Evolutionary conservation across 2,797 vertebrate species (phyloP), one percentile per base, ranked within the genome.

Genomic region (Pagetopsis macropterus): DNA sequence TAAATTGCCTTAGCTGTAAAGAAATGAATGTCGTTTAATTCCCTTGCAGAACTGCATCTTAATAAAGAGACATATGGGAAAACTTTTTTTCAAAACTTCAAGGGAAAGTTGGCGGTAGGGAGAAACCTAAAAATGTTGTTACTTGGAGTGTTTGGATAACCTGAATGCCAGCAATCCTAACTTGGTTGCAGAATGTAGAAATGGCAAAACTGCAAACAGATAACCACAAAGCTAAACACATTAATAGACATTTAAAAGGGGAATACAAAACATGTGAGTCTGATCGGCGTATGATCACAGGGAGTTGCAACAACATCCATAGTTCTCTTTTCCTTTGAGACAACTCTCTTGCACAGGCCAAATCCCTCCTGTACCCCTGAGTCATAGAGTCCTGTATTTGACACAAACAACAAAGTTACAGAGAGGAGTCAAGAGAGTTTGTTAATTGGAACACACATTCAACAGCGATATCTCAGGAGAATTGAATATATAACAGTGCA

Each of bases 391-490:
- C 72, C 75, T 81, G 62, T n/a, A 63, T 82, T 67, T 84, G 66
- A 86, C 76, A 78, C 67, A 83, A 86, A 88, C 80, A 85, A 82
- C 75, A 72, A 74, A 75, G 70, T 75, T 68, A 57, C 70, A 67
- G 51, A 70, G 51, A 69, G 65, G 56, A 67, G 51, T 78, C 41
- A 59, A 84, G 64, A 75, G 78, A 83, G 63, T 75, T 72, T 9
- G 61, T 69, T 86, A 87, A 89, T 89, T 89, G 79, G 72, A 74
- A 62, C 57, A 63, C 56, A 84, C 81, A 81, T 75, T 82, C 63
- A 76, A 76, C 65, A 78, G 70, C 48, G 61, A 7, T 13, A 56
- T 76, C 85, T 82, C 69, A 0, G 46, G 77, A 86, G 84, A 76
- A 65, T 83, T 59, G 50, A 68, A 76, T 56, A 61, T 46, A 77